Evolutionary conservation across 1,140 invertebrate species (phyloP), one percentile per base, ranked within the genome.

Genomic region (Aphelinus certus): DNA sequence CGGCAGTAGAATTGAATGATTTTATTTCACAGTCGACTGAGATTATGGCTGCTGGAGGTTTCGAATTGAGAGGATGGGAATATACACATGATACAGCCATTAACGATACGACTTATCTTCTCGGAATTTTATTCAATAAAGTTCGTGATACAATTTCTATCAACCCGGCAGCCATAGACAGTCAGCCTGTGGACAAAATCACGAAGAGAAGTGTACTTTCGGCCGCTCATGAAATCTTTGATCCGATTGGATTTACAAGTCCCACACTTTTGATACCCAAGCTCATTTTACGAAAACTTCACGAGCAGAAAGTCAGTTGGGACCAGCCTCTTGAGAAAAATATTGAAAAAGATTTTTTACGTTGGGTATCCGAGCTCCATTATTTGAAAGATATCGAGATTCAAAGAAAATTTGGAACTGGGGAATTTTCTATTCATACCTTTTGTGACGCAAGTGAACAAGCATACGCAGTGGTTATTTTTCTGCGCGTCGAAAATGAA

Each of bases 241-340:
- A 85, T 78, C 82, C 80, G 3, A 78, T 86, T 2, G 82, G 84
- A 45, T 78, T 84, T 58, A 67, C 80, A 6, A 48, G 71, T 49
- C 82, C 84, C 45, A 68, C 79, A 43, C 77, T 73, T 4, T 46
- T 83, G 6, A 69, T 71, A 57, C 78, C 81, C 10, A 82, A 83
- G 74, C 48, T 83, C 5, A 46, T 83, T 10, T 70, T 83, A 43
- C 77, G 83, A 78, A 65, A 78, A 73, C 60, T 79, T 4, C 83
- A 79, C 75, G 42, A 68, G n/a, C 26, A 47, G 5, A 81, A 80
- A 60, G 2, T 73, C 6, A 66, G 68, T 55, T 85, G 82, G 82
- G 80, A 85, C 74, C 51, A 48, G 0, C 62, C 61, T 1, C 69
- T 77, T 49, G 68, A 75, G 46, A 70, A 72, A 0, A 68, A 76